Conservation (phyloP, 2,888 invertebrate species). For the Andricus curvator region DNA sequence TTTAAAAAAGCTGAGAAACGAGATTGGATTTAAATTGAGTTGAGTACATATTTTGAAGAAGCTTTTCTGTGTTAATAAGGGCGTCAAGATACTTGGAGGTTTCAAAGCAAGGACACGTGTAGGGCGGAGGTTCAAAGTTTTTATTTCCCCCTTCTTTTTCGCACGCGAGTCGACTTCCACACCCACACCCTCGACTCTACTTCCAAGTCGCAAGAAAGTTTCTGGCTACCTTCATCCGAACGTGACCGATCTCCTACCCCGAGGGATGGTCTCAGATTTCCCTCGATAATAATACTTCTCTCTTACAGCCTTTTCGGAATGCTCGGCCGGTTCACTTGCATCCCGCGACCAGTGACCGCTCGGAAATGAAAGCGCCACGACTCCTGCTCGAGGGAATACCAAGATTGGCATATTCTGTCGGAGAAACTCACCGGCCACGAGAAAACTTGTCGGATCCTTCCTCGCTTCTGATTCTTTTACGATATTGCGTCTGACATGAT, state of each 20-base stretch:
- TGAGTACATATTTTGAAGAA: constrained; percentile 24
- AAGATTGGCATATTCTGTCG: constrained; percentile 55
- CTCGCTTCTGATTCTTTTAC: constrained; percentile 42
- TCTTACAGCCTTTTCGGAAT: constrained; percentile 69
- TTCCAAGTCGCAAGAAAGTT: constrained; percentile 66
- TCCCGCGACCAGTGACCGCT: constrained; percentile 56
- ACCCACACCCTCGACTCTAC: constrained; percentile 41
- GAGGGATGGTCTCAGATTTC: constrained; percentile 80
- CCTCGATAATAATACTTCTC: constrained; percentile 82
- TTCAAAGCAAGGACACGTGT: constrained; percentile 27
- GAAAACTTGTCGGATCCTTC: constrained; percentile 46
- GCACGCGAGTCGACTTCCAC: constrained; percentile 22
- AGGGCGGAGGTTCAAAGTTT: constrained; percentile 21
- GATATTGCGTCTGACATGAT: constrained; percentile 50
- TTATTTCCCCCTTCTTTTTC: background rate
- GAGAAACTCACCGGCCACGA: constrained; percentile 40
- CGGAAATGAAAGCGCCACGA: constrained; percentile 67
- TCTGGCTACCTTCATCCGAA: constrained; percentile 72
- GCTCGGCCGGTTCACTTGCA: constrained; percentile 58
- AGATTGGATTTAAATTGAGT: constrained; percentile 4
- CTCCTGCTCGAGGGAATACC: constrained; percentile 51
- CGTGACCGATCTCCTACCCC: constrained; percentile 82
- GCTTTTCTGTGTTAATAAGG: constrained; percentile 34
- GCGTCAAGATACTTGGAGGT: constrained; percentile 31
- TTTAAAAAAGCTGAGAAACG: background rate